Evolutionary conservation across 1,140 invertebrate genomes (phyloP), one percentile per base, ranked within the genome.

Genomic region (Rhynchophorus ferrugineus): DNA sequence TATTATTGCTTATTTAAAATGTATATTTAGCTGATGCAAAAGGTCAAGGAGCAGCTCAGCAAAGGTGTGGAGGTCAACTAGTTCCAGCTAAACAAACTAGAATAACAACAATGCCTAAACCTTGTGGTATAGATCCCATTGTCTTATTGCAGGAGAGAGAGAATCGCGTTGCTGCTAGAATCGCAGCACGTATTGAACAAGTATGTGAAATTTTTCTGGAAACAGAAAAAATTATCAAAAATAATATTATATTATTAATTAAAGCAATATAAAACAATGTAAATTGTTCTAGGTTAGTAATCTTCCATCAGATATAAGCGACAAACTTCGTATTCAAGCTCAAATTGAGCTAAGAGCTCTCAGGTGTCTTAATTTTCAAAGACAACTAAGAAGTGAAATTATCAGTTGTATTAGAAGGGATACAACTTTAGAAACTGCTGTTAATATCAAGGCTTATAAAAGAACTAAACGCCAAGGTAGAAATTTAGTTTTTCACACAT

Each of bases 401-500:
- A 79, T 95, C 5, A 82, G 87, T 1, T 93, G 91, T 68, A 93
- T 95, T 53, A 77, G 93, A 35, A 80, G 87, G 46, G 95, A 98
- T 66, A 95, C 95, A 0, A 96, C 93, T 0, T 69, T 98, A 21
- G 95, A 98, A 74, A 98, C 95, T 7, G 92, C 93, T 1, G 83
- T 97, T 0, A 97, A 98, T 69, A 88, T 96, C 1, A 97, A 96
- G 68, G 89, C 93, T 0, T 99, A 98, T 70, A 97, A 97, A 68
- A 78, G 93, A 36, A 91, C 89, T 0, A 99, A 99, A 72, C 76
- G 92, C 1, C 95, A 98, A 71, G 91, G 94, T 3, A 29, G 5
- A 29, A 38, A 38, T 13, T 38, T 14, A 14, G 18, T 14, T 6
- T 34, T 34, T 34, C 33, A 34, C n/a, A 8, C 8, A 34, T 34